Base-by-base conservation (phyloP, 37 sponge, comb jelly and placozoan genomes). In the Sycon ciliatum region DNA sequence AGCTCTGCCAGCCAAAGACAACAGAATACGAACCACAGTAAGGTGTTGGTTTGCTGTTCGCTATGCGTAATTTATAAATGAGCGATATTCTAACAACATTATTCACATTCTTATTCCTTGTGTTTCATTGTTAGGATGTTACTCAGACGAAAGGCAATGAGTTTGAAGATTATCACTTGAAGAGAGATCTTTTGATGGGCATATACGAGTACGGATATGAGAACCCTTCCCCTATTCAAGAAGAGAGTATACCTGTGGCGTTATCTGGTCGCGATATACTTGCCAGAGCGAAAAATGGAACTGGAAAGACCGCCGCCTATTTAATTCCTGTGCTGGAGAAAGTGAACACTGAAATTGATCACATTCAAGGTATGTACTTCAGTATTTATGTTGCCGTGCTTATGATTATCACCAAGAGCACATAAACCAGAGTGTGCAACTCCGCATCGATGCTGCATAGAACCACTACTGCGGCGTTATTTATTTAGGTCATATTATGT, bases 201-300 rank as follows among this genome's bases (percentile, higher is more conserved):
- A 96, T 96, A 39, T 96, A 87, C 71, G 98, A 96, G 81, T 85
- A 87, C 62, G 98, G 98, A 9, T 96, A 83, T 57, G 98, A 96
- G 39, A 78, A 67, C 4, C 98, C 98, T 2, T 96, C 98, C n/a
- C 98, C 98, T 0, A 84, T 96, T 7, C 98, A 96, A 62, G 98
- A 96, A 78, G 98, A 96, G 76, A 91, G 92, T 65, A 96, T 96
- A 38, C 98, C 98, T 20, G 65, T 86, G 23, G 92, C 87, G 0
- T 80, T 91, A 37, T 84, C 92, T 23, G 95, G 95, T 27, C 56
- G 82, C 4, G 90, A 94, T 38, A 79, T 94, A 20, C 72, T 94
- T 27, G 97, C 98, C 23, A 70, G 98, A 38, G 92, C 92, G 18
- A 96, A 96, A 67, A 96, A 96, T 69, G 98, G 98, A 18, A 96